Base-by-base conservation (phyloP, 2,888 invertebrate species). In the Tetranychus truncatus region DNA sequence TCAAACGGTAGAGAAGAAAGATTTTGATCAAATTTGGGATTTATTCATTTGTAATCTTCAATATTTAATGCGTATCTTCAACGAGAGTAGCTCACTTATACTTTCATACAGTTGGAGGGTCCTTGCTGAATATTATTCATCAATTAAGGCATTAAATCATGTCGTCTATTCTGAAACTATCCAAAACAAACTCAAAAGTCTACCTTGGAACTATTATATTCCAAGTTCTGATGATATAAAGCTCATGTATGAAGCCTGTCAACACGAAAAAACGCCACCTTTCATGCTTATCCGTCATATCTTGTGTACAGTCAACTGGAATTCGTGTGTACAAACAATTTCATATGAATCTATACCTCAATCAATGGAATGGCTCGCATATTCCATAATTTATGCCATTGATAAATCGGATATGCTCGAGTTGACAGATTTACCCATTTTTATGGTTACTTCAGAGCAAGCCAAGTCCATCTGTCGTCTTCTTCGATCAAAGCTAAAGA, bases 231-330 rank as follows among this genome's bases (percentile, higher is more conserved):
- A 18, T 15, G 76, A 76, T 44, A 75, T 76, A 15, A 74, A 76
- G 44, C 45, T 76, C 1, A 76, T 76, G 76, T 75, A 76, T 66
- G 75, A 76, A 55, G 73, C 66, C 9, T 69, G 9, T 21, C 74
- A 46, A 75, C 44, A 72, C 45, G 72, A 72, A 11, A 24, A 45
- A 72, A 24, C 45, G 6, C 46, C 72, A 45, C 72, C 72, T n/a
- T 24, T 73, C 21, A 72, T 73, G 5, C 72, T 76, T 18, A 71
- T 75, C 15, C 9, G 73, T 11, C 69, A 73, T 45, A 72, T 76
- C 1, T 65, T 75, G 11, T 71, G 71, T 1, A 20, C 21, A n/a
- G 69, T 76, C 6, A 73, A 76, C 66, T 76, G 76, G 76, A 67
- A 65, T 20, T 66, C 74, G 20, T 18, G 21, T 18, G 66, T 20